phyloP scores from a whole-genome alignment of 2,113 vertebrate genomes.

The Tragelaphus buxtoni region DNA sequence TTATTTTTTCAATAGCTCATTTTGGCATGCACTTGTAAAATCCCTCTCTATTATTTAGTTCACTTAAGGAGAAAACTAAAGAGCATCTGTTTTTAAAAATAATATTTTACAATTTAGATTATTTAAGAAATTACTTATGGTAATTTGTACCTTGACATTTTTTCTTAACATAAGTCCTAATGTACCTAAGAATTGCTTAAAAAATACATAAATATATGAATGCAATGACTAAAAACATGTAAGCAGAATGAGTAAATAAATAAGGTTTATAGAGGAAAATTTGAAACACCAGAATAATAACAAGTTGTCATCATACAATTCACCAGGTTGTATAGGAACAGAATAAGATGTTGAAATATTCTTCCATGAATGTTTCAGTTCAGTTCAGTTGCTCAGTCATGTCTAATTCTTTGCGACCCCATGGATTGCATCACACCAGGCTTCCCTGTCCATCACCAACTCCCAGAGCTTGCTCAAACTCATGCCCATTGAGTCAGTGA shows the following conservation, averaged over 20 bases:
- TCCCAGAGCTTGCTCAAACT: not conserved
- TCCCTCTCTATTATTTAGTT: not conserved
- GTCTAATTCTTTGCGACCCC: not conserved
- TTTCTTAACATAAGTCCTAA: not conserved
- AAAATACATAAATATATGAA: not conserved
- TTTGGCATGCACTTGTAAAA: not conserved
- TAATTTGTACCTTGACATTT: not conserved
- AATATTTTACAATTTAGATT: not conserved
- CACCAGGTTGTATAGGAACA: not conserved
- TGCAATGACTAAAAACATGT: not conserved
- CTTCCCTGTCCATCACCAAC: not conserved
- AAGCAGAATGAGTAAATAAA: not conserved
- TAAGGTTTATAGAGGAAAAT: not conserved
- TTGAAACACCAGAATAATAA: not conserved
- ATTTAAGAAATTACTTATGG: not conserved
- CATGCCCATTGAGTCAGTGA: not conserved
- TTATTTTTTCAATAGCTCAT: slow-evolving; percentile 1
- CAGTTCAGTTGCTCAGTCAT: not conserved
- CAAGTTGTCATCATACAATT: not conserved
- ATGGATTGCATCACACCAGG: not conserved
- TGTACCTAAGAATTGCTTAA: not conserved
- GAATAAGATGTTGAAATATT: not conserved
- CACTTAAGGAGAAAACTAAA: not conserved
- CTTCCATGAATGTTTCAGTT: not conserved
- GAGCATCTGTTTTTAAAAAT: not conserved